phyloP scores from a whole-genome alignment of 2,113 vertebrate species.

The Pygathrix nemaeus region DNA sequence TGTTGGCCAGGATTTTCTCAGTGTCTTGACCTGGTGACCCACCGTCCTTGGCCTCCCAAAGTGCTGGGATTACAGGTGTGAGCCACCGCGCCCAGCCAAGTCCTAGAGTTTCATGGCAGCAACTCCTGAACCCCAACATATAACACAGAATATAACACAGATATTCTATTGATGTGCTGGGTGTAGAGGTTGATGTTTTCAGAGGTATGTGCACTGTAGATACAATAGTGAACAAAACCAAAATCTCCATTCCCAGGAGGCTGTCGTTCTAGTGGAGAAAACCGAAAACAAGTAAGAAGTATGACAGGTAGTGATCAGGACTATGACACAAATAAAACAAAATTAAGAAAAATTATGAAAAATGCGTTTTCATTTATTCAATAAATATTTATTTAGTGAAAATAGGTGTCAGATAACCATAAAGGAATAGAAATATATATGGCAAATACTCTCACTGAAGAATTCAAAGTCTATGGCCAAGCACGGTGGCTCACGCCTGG shows the following conservation, averaged over 20 bases:
- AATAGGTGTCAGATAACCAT: not conserved
- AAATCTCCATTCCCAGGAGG: not conserved
- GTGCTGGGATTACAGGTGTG: too few relatives aligned
- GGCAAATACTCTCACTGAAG: not conserved
- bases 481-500: too few relatives aligned
- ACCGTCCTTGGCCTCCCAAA: too few relatives aligned
- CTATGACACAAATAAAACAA: not conserved
- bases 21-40: too few relatives aligned
- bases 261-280: not conserved
- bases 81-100: fast-evolving
- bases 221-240: not conserved
- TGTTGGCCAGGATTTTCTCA: too few relatives aligned
- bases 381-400: not conserved
- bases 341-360: not conserved
- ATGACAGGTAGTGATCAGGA: not conserved
- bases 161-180: not conserved
- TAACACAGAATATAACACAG: fast-evolving
- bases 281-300: not conserved
- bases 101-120: not conserved
- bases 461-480: not conserved
- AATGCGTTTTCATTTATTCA: not conserved
- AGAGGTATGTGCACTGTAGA: not conserved
- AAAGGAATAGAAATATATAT: not conserved
- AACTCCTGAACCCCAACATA: not conserved
- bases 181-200: not conserved